Base-by-base conservation (phyloP, 1,140 invertebrate species). In the Lasaia peninsularis region DNA sequence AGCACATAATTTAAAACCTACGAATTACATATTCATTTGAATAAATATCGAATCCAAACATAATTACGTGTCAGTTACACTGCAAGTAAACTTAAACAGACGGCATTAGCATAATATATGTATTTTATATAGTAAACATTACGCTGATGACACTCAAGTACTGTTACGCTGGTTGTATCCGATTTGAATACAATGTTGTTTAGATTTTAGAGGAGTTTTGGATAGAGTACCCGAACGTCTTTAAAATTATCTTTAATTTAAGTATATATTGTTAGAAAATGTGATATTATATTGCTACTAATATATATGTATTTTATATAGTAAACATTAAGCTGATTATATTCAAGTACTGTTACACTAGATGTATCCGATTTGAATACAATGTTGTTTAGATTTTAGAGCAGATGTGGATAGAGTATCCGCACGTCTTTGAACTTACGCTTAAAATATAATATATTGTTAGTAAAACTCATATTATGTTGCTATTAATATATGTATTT, bases 11-110 rank as follows among this genome's bases (percentile, higher is more conserved):
- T 48, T 9, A 48, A 48, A 48, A 4, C 20, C 40, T 11, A 11
- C 5, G 6, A 21, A 48, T 48, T 21, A 48, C 14, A 48, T 7
- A 18, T 48, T 21, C 18, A 48, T 48, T 48, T 48, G 18, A 21
- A 48, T 48, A 48, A 48, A 48, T 48, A 48, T 48, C 20, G 10
- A 48, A 48, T 48, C 11, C 18, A 48, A 48, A 48, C 20, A 48
- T 48, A 48, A 48, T 48, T 48, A 48, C 18, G 40, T 48, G 40
- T 48, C 40, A 48, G 18, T 48, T 48, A 48, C 18, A 20, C 16
- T 11, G 18, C 40, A 48, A 21, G 40, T 48, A 48, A 48, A 48
- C 40, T 48, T 16, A 44, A 48, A n/a, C 18, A 21, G 40, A 48
- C 40, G n/a, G 6, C 18, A 48, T 48, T 48, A 48, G 40, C 40